These are phyloP conservation scores for Epizoanthus fatuus DNA, from an alignment of 92 coral and sea anemone genomes.

Conservation along the genomic window DNA sequence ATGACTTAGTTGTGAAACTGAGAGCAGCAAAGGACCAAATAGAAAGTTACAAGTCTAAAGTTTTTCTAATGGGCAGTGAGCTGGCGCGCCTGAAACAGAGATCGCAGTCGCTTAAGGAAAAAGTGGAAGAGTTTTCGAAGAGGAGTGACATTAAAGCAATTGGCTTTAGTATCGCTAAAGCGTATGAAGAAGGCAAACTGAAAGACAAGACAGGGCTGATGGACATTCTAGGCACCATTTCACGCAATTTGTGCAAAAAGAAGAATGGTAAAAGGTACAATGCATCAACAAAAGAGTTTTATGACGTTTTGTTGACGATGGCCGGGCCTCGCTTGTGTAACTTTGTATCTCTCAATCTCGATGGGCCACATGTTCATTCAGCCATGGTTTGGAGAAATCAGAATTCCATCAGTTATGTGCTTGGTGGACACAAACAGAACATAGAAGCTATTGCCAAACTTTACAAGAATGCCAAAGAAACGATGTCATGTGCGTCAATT, in stretches of 20 bases:
- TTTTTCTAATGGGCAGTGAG: constrained; percentile 46
- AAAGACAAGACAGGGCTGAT: constrained; percentile 34
- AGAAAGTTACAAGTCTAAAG: constrained; percentile 38
- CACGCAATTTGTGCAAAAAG: constrained; percentile 57
- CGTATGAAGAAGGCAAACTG: constrained; percentile 54
- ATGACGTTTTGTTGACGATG: constrained; percentile 67
- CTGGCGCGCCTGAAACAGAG: constrained; percentile 37
- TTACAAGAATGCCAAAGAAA: constrained; percentile 55
- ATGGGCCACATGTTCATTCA: constrained; percentile 68
- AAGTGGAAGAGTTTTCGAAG: constrained; percentile 41
- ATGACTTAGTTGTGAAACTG: constrained; percentile 47
- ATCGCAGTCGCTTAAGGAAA: constrained; percentile 36
- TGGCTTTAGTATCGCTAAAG: constrained; percentile 49
- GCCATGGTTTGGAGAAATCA: constrained; percentile 71
- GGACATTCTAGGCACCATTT: constrained; percentile 33
- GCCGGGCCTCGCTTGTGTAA: constrained; percentile 70
- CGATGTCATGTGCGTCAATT: constrained; percentile 18
- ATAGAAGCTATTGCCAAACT: constrained; percentile 55
- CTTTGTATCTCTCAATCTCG: constrained; percentile 61
- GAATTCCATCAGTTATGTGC: constrained; percentile 29
- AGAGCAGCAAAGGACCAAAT: constrained; percentile 56
- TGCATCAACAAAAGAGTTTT: constrained; percentile 62
- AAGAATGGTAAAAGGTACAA: constrained; percentile 66
- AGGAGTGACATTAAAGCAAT: constrained; percentile 56
- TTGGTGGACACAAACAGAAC: constrained; percentile 62